These are phyloP conservation scores for Heliothis virescens DNA, from an alignment of 1,140 invertebrate species.

Conservation along the genomic window DNA sequence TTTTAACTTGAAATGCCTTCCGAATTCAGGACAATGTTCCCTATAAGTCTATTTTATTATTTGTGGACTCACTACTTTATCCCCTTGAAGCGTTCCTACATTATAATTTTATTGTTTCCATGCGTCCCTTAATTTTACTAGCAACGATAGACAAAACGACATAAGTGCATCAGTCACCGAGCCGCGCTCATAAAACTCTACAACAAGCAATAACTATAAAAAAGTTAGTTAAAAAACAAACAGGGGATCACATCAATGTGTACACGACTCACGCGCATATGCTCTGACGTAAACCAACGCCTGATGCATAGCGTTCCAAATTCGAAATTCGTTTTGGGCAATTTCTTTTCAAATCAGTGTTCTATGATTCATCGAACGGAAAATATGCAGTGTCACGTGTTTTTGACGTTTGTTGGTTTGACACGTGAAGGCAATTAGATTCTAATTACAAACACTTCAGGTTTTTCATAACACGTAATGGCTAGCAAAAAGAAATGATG, in stretches of 20 bases:
- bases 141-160: neutral
- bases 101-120: conserved; percentile 36
- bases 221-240: conserved; percentile 58
- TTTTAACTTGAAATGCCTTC: neutral
- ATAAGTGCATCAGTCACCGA: conserved; percentile 57
- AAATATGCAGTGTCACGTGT: neutral
- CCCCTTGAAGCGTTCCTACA: neutral
- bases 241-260: conserved; percentile 46
- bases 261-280: conserved; percentile 47
- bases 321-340: conserved; percentile 6
- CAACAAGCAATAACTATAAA: conserved; percentile 57
- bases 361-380: neutral
- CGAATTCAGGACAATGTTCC: too few species aligned
- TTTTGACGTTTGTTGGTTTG: neutral
- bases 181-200: conserved; percentile 56
- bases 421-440: neutral
- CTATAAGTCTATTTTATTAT: too few species aligned
- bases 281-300: conserved; percentile 50
- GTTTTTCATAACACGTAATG: conserved; percentile 12
- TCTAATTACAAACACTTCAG: neutral
- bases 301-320: conserved; percentile 17
- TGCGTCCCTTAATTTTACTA: conserved; percentile 11
- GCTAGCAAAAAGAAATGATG: conserved; percentile 30
- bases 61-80: neutral
- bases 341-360: conserved; percentile 10